These are phyloP conservation scores for Plutomurus gul DNA, from an alignment of 1,140 invertebrate genomes.

Conservation along the genomic window DNA sequence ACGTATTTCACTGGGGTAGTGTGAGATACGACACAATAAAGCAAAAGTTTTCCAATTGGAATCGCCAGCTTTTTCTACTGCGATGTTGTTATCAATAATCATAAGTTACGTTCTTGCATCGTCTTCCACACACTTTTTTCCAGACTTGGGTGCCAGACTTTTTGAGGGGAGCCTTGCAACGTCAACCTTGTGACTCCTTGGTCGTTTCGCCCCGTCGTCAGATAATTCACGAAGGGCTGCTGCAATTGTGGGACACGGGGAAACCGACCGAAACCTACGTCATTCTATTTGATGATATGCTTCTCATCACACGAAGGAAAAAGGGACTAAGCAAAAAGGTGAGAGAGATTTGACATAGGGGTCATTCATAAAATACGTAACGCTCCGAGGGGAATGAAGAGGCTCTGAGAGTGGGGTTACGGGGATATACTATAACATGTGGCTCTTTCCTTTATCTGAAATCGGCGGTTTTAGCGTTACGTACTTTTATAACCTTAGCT, in stretches of 20 bases:
- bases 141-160: conserved; percentile 67
- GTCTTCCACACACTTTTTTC: neutral
- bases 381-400: no score
- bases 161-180: conserved; percentile 60
- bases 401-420: no score
- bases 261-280: conserved; percentile 67
- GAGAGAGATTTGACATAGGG: conserved; percentile 26
- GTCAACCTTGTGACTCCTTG: conserved; percentile 72
- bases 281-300: conserved; percentile 73
- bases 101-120: no score
- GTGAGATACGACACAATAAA: no score
- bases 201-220: conserved; percentile 68
- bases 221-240: conserved; percentile 67
- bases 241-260: conserved; percentile 65
- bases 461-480: no score
- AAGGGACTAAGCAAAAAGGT: conserved; percentile 67
- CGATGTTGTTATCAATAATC: neutral
- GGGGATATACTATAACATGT: no score
- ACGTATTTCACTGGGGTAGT: no score
- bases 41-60: no score
- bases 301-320: conserved; percentile 70
- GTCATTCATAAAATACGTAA: no score
- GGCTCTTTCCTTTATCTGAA: no score
- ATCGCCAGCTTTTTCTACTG: no score
- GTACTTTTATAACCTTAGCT: no score